Conservation (phyloP, 2,888 invertebrate species). For the Rhabditoides inermis region DNA sequence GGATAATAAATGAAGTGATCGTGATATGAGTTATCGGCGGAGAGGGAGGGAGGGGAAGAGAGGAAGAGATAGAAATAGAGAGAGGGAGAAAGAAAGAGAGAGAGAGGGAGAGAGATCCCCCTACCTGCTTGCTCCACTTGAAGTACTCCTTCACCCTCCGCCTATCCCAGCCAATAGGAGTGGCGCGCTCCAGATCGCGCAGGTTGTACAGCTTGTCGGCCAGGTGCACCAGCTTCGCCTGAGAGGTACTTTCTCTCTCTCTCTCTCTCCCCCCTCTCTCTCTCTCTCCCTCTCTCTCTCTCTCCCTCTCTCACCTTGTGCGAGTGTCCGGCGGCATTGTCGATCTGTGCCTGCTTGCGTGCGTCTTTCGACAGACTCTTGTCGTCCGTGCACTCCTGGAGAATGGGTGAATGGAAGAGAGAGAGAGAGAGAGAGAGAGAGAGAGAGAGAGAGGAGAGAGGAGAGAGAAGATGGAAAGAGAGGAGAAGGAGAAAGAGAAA, state of each 20-base stretch:
- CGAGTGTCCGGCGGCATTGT: constrained; percentile 30
- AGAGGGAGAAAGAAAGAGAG: too few relatives aligned
- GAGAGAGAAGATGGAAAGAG: not conserved
- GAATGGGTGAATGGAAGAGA: too few relatives aligned
- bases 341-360: constrained; percentile 57
- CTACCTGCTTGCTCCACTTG: constrained; percentile 38
- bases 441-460: not conserved
- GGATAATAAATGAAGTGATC: too few relatives aligned
- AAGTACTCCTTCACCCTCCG: constrained; percentile 42
- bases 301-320: constrained; percentile 22
- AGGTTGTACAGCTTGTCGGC: constrained; percentile 77
- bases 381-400: constrained; percentile 63
- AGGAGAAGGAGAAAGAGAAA: too few relatives aligned
- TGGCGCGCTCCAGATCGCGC: constrained; percentile 62
- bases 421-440: constrained; percentile 8
- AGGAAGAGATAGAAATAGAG: too few relatives aligned
- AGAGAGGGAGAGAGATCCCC: too few relatives aligned
- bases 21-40: too few relatives aligned
- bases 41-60: too few relatives aligned
- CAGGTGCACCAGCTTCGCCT: constrained; percentile 70
- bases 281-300: not conserved
- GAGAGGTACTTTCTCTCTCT: constrained; percentile 16
- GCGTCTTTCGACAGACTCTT: constrained; percentile 63
- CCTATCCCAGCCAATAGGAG: constrained; percentile 44
- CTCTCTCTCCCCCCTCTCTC: not conserved